Evolutionary conservation across 2,797 vertebrate genomes (phyloP).

Genomic region (Tapirus indicus): DNA sequence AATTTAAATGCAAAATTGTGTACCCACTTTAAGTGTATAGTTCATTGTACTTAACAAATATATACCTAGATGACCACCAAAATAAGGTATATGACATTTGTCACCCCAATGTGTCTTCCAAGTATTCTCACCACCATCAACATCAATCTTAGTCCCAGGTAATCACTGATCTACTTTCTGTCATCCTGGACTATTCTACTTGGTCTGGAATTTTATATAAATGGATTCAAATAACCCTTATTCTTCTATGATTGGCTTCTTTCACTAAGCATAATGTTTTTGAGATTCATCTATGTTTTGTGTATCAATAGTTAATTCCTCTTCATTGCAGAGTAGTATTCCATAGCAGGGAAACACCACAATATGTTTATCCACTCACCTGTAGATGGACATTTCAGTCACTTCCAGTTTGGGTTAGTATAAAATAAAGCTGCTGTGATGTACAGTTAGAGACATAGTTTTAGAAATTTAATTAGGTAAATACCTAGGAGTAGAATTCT

Average conservation of each 20-base stretch:
- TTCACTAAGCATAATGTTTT: neutral
- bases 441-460: neutral
- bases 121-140: neutral
- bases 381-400: neutral
- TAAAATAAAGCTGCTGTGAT: neutral
- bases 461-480: neutral
- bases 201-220: neutral
- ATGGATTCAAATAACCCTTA: neutral
- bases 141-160: neutral
- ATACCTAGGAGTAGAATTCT: neutral
- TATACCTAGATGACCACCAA: neutral
- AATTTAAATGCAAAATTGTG: conserved; percentile 24
- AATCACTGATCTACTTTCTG: neutral
- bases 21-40: neutral
- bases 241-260: neutral
- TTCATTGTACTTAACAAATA: neutral
- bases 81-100: neutral
- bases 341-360: neutral
- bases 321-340: neutral
- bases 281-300: neutral
- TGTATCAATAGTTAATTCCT: neutral
- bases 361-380: neutral
- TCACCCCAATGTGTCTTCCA: neutral
- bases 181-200: neutral
- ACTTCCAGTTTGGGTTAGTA: neutral